Conservation (phyloP, 2,113 vertebrate genomes). For the Orientallactaga bullata region DNA sequence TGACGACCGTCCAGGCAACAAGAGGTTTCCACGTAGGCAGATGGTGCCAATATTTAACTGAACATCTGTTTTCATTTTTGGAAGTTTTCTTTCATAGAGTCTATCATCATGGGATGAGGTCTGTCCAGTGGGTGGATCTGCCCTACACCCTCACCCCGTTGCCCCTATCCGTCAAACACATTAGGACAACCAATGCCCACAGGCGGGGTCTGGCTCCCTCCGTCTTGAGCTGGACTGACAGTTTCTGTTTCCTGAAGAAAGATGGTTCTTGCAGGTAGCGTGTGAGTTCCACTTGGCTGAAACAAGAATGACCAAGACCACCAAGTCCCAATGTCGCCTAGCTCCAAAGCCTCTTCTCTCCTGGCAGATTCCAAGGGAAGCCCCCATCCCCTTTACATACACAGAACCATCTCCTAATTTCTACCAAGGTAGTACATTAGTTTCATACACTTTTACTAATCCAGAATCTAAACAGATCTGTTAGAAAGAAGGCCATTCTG, state of each 20-base stretch:
- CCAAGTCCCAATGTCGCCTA: background rate
- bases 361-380: slow-evolving; percentile 49
- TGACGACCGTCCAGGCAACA: background rate
- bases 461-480: slow-evolving; percentile 63
- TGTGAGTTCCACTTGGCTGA: slow-evolving; percentile 27
- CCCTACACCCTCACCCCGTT: slow-evolving; percentile 70
- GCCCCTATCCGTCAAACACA: slow-evolving; percentile 52
- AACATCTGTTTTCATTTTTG: slow-evolving; percentile 81
- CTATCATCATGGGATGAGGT: slow-evolving; percentile 76
- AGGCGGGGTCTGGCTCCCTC: slow-evolving; percentile 74
- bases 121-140: slow-evolving; percentile 79
- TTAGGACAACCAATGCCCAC: slow-evolving; percentile 55
- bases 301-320: background rate
- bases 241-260: slow-evolving; percentile 79
- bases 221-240: slow-evolving; percentile 66
- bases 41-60: slow-evolving; percentile 82
- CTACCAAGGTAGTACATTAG: slow-evolving; percentile 58
- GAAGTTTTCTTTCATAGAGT: slow-evolving; percentile 81
- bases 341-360: background rate
- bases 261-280: slow-evolving; percentile 77
- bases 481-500: slow-evolving; percentile 74
- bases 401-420: slow-evolving; percentile 64
- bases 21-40: slow-evolving; percentile 70
- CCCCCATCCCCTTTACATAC: background rate
- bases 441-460: slow-evolving; percentile 82